Evolutionary conservation across 2,797 vertebrate species (phyloP).

Genomic region (Pseudochirops corinnae): DNA sequence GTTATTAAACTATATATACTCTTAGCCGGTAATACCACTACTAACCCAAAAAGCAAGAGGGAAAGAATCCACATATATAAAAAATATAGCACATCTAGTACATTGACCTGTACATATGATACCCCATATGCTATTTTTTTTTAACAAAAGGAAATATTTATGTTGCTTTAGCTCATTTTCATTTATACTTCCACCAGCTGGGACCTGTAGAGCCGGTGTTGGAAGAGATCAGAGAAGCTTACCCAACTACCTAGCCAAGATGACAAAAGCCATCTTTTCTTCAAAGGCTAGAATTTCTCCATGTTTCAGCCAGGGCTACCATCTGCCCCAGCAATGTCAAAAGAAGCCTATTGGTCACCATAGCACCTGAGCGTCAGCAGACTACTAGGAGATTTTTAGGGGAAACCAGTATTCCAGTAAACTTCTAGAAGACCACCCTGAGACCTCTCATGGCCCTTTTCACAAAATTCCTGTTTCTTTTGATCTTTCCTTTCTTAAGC

Average conservation of each 20-base stretch:
- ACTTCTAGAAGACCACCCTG: neutral
- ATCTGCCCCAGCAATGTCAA: neutral
- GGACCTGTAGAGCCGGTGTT: neutral
- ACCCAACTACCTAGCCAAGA: neutral
- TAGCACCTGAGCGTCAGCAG: neutral
- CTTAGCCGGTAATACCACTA: neutral
- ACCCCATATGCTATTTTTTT: neutral
- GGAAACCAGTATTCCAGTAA: neutral
- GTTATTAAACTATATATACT: neutral
- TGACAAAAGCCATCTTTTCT: neutral
- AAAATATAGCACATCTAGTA: neutral
- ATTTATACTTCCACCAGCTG: neutral
- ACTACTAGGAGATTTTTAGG: neutral
- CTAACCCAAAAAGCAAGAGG: neutral
- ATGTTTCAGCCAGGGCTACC: constrained; percentile 6
- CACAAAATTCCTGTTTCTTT: neutral
- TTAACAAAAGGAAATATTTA: neutral
- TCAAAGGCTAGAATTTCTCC: neutral
- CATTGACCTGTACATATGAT: neutral
- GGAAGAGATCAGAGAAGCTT: neutral
- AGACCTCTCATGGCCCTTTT: neutral
- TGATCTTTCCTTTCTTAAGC: neutral
- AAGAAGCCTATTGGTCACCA: constrained; percentile 7
- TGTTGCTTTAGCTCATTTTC: neutral
- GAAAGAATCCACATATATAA: neutral